Conservation (phyloP, 92 coral and sea anemone genomes). For the Hydrozoanthus gracilis region DNA sequence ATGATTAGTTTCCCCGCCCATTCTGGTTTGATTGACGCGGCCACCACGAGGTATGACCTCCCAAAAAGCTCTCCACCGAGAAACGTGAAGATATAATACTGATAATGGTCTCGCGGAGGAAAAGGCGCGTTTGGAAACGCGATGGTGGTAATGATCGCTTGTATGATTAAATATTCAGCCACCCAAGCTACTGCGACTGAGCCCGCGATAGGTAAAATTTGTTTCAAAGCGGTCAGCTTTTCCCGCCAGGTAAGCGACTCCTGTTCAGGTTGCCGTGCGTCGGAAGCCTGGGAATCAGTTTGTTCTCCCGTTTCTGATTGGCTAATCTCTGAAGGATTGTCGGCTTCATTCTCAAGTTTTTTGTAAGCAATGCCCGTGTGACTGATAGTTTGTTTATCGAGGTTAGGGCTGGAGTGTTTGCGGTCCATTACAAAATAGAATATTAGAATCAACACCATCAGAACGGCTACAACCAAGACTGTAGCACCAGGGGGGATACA, state of each 20-base stretch:
- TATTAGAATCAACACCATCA: constrained; percentile 69
- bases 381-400: constrained; percentile 29
- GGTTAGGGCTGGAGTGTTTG: constrained; percentile 60
- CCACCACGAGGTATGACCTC: constrained; percentile 72
- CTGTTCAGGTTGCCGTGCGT: constrained; percentile 17
- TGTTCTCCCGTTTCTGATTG: constrained; percentile 11
- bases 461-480: constrained; percentile 76
- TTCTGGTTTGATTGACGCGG: constrained; percentile 68
- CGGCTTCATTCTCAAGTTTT: constrained; percentile 63
- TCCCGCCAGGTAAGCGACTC: constrained; percentile 72
- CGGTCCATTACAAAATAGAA: constrained; percentile 88
- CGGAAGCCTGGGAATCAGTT: neutral
- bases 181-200: constrained; percentile 86
- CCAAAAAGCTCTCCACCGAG: constrained; percentile 87
- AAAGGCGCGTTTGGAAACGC: constrained; percentile 91
- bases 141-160: constrained; percentile 82
- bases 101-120: constrained; percentile 90
- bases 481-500: constrained; percentile 80
- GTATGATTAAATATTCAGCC: constrained; percentile 84
- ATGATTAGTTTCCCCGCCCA: constrained; percentile 62
- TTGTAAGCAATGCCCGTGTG: constrained; percentile 71
- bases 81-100: constrained; percentile 83
- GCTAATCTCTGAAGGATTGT: constrained; percentile 10
- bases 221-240: constrained; percentile 62
- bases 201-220: constrained; percentile 65